Percentiles rank a stretch among this genome's conserved stretches.
Evolutionary conservation across 2,888 invertebrate species (phyloP).

Genomic region (Acrocera orbiculus): DNA sequence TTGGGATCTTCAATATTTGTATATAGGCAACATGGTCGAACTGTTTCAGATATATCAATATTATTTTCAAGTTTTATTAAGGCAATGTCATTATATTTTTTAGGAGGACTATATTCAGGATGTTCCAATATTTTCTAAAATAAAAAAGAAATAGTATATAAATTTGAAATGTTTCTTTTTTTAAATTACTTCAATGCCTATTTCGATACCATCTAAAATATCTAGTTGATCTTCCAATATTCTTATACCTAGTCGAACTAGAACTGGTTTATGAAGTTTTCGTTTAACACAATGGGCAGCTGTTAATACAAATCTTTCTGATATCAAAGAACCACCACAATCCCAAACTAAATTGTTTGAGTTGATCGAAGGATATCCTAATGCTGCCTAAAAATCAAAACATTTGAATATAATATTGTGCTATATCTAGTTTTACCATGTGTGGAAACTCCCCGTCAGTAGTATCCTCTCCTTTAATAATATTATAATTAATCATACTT

Average conservation of each 20-base stretch:
- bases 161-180: background rate
- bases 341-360: conserved; percentile 1
- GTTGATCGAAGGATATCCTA: conserved; percentile 6
- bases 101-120: conserved; percentile 6
- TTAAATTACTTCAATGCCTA: background rate
- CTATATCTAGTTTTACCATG: conserved; percentile 1
- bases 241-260: conserved; percentile 11
- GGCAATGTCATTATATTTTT: conserved; percentile 17
- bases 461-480: conserved; percentile 20
- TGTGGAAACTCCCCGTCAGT: conserved; percentile 21
- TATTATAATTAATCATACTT: conserved; percentile 15
- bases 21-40: conserved; percentile 17
- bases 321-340: conserved; percentile 12
- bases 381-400: conserved; percentile 7
- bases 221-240: conserved; percentile 2
- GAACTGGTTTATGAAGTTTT: conserved; percentile 4
- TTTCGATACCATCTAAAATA: too few species aligned
- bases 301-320: conserved; percentile 9
- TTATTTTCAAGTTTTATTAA: conserved; percentile 12
- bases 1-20: conserved; percentile 11
- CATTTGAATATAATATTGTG: background rate
- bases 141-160: background rate
- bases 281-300: conserved; percentile 12
- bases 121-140: conserved; percentile 11
- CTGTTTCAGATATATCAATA: conserved; percentile 7